Base-by-base conservation (phyloP, 2,888 invertebrate genomes). In the Pyralis farinalis region DNA sequence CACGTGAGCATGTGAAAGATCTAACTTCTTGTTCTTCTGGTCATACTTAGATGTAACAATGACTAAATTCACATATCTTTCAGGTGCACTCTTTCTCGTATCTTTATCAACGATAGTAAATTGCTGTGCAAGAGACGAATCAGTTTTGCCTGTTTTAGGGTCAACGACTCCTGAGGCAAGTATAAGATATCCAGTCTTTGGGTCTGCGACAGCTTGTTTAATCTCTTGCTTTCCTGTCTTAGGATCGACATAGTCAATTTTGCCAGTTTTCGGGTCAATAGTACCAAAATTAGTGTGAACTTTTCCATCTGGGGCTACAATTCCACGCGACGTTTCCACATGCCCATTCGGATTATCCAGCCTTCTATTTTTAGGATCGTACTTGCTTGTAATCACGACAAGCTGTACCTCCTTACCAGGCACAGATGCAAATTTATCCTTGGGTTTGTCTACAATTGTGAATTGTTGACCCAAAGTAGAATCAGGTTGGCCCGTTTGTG, bases 211-310 rank as follows among this genome's bases (percentile, higher is more conserved):
- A 0, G 91, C 91, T 69, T 91, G 91, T 38, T 91, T 90, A 3
- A 91, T 82, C 51, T 91, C 91, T 54, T 90, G 90, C 53, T 91
- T 90, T 6, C 91, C 91, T 20, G 89, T 84, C 40, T 77, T 75
- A 4, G 90, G 90, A 59, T 91, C 91, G 7, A 89, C 88, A n/a
- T 91, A 72, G 68, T 72, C 91, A 59, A 74, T 70, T 44, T 81
- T 82, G 7, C 92, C 92, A 3, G 90, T 91, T 63, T 92, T 84
- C 2, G 85, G 82, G 47, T 91, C 91, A 34, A 91, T 86, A 1
- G 78, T 67, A 16, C 91, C 91, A 34, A 87, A 90, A 58, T 91
- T 90, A 1, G 86, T 74, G 49, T 91, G 90, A 9, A 90, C 78
- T 63, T 66, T 83, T 10, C 91, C 91, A 42, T 82, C 80, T 1